A percentile compares a stretch with the other conserved stretches of the same genome.
Evolutionary conservation across 1,140 invertebrate genomes (phyloP).

Genomic region (Fragariocoptes setiger): DNA sequence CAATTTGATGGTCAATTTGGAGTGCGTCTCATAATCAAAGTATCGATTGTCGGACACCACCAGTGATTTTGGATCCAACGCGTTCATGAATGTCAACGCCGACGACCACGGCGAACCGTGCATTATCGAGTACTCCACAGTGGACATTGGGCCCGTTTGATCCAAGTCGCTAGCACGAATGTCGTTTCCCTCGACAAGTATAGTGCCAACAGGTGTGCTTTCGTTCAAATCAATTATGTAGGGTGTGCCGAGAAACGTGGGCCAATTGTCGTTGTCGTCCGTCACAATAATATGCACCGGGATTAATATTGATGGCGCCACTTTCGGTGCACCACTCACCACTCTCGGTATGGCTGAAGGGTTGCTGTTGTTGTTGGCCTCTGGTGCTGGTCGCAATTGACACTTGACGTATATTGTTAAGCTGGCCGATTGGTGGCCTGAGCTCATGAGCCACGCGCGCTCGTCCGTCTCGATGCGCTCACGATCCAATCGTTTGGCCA

Average conservation of each 20-base stretch:
- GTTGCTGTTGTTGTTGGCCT: not conserved
- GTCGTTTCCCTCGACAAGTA: constrained; percentile 32
- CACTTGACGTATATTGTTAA: not conserved
- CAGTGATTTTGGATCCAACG: constrained; percentile 19
- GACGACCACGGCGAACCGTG: constrained; percentile 54
- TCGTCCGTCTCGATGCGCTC: not conserved
- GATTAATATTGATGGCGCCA: constrained; percentile 25
- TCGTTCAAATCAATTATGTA: constrained; percentile 52
- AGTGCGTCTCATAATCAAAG: constrained; percentile 40
- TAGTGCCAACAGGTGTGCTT: constrained; percentile 39
- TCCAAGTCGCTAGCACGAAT: constrained; percentile 46
- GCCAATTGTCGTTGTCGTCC: constrained; percentile 66
- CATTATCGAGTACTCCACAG: constrained; percentile 47
- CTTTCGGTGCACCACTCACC: not conserved
- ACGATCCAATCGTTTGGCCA: not conserved
- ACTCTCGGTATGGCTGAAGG: not conserved
- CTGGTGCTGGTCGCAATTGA: not conserved
- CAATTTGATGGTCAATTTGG: constrained; percentile 42
- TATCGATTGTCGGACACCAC: not conserved
- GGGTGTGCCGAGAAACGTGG: constrained; percentile 32
- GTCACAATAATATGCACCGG: constrained; percentile 63
- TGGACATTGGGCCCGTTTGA: constrained; percentile 57
- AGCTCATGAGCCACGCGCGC: not conserved
- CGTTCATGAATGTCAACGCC: constrained; percentile 37
- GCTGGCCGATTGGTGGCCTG: not conserved